Base-by-base conservation (phyloP, 1,140 invertebrate species). In the Euwallacea fornicatus region DNA sequence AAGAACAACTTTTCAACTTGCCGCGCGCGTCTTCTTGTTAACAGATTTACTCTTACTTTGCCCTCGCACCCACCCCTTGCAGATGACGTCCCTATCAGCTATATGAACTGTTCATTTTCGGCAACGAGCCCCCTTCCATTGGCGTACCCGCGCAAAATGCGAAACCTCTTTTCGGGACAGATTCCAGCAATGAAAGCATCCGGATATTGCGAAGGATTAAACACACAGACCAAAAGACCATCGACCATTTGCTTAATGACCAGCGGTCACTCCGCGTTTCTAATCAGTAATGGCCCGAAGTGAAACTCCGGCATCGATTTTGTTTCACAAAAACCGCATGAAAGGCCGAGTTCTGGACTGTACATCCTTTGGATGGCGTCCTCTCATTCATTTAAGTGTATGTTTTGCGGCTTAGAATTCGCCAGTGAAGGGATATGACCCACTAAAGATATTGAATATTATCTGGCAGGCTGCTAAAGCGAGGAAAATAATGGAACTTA, bases 1-100 rank as follows among this genome's bases (percentile, higher is more conserved):
- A 53, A 53, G 66, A 61, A 60, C 66, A 69, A 69, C 66, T 69
- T 69, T 69, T 60, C 58, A 60, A 61, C 66, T 60, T 50, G 44
- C n/a, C 44, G 66, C 56, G 66, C 44, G 66, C 56, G 66, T 43
- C n/a, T 69, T 69, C 66, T 69, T 69, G 66, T 69, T 69, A 69
- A 66, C 65, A 56, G 53, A 66, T 66, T 66, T 66, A 66, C 53
- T 58, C 10, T 58, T 66, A 65, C 63, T 65, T 65, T 21, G 47
- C 63, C 43, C 46, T 50, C 13, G 46, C 13, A 11, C 13, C 46
- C 9, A 11, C 42, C 50, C 42, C 13, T 33, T 54, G 65, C 65
- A 66, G n/a, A 46, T 66, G 53, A 58, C 65, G 42, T 66, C 13
- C 13, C 9, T 50, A 9, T 13, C n/a, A 15, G 21, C 55, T 33